Evolutionary conservation across 2,888 invertebrate genomes (phyloP).

Genomic region (Lumbricus terrestris): DNA sequence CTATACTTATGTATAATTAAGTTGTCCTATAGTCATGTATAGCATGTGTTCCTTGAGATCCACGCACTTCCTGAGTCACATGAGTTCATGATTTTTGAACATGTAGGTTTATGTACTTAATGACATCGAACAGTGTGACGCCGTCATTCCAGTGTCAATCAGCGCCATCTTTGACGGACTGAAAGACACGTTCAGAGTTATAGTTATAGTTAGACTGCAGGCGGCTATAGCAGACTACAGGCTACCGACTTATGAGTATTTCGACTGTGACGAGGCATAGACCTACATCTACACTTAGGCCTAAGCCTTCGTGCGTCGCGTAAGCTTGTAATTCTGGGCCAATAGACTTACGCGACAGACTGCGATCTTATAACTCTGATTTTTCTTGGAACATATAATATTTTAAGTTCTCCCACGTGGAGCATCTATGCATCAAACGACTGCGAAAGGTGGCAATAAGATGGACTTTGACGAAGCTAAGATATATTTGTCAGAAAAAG

Average conservation of each 20-base stretch:
- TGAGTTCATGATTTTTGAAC: too few relatives aligned
- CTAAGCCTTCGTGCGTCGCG: not conserved
- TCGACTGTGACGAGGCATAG: not conserved
- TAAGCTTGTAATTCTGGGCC: not conserved
- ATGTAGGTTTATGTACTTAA: too few relatives aligned
- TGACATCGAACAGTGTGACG: not conserved
- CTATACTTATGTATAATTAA: not conserved
- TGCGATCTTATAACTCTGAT: not conserved
- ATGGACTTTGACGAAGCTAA: not conserved
- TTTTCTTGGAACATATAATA: not conserved
- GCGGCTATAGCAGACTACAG: too few relatives aligned
- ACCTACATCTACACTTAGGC: too few relatives aligned
- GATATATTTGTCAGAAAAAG: too few relatives aligned
- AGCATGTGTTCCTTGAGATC: not conserved
- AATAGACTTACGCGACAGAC: not conserved
- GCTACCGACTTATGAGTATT: not conserved
- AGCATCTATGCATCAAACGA: not conserved
- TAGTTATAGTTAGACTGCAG: too few relatives aligned
- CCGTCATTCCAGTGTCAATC: not conserved
- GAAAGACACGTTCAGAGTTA: too few relatives aligned
- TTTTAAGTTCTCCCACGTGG: not conserved
- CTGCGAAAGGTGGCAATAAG: not conserved
- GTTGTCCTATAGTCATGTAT: not conserved
- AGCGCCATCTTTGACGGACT: not conserved
- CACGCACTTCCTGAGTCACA: not conserved